Base-by-base conservation (phyloP, 1,140 invertebrate species). In the Solenopsis fugax region DNA sequence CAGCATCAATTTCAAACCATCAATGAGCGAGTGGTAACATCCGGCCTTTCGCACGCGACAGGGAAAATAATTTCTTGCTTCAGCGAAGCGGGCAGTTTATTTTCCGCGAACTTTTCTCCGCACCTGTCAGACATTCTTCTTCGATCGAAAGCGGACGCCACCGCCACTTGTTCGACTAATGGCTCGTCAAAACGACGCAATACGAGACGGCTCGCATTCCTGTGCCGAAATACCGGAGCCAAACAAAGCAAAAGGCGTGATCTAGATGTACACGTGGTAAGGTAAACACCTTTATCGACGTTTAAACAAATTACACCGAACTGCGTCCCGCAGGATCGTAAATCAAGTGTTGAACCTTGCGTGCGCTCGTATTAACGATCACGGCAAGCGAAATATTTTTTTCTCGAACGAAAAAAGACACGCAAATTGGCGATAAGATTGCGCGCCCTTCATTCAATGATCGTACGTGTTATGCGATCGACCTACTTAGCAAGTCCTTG, bases 31-130 rank as follows among this genome's bases (percentile, higher is more conserved):
- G 62, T 16, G 29, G 18, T 52, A 65, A 67, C 72, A 85, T 77
- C 72, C 72, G 64, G 54, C 12, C 16, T 12, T 41, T 45, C 29
- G 9, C 12, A 60, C 24, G 24, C 37, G 24, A 73, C 52, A 45
- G 52, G n/a, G 21, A 77, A 85, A 87, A 87, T 87, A 87, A 76
- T 85, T 76, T 56, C 72, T 60, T 41, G 67, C n/a, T 78, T 87
- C 82, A 34, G 29, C 12, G 73, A 85, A 87, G 18, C 24, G 24
- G 21, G 37, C 5, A 13, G 21, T 56, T 67, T 67, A 67, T 67
- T 72, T 87, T 87, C 81, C 54, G n/a, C 10, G 54, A 60, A 85
- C 58, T 71, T 64, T 54, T 75, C 45, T 60, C n/a, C 34, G 37
- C 69, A 73, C 52, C 37, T 84, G 80, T 50, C 54, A 60, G 24